These are phyloP conservation scores for Megaustenia siamemsis DNA, from an alignment of 2,888 invertebrate genomes.

Conservation along the genomic window DNA sequence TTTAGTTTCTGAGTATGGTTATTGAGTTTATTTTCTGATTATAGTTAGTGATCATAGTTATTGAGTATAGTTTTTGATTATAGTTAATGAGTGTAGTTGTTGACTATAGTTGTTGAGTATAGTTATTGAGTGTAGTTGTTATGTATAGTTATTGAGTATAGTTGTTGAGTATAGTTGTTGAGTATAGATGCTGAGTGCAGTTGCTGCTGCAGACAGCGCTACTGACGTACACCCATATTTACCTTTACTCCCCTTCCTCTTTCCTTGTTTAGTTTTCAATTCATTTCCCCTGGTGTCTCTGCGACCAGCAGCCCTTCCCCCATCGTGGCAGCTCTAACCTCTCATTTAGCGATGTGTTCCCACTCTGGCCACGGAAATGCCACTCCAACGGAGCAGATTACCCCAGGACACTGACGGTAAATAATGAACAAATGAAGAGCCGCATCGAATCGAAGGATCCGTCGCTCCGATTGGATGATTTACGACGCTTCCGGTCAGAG, in stretches of 20 bases:
- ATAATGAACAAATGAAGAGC: conserved; percentile 40
- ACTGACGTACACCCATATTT: background rate
- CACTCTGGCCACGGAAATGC: conserved; percentile 2
- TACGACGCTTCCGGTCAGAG: conserved; percentile 35
- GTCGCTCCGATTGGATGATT: conserved; percentile 34
- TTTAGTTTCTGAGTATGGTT: too few relatives aligned
- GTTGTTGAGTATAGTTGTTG: too few relatives aligned
- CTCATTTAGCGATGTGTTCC: conserved; percentile 35
- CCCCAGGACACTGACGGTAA: conserved; percentile 20
- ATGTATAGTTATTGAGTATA: too few relatives aligned
- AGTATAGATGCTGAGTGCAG: too few relatives aligned
- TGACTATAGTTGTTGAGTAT: too few relatives aligned
- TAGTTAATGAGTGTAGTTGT: too few relatives aligned
- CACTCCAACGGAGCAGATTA: background rate
- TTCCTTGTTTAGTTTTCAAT: background rate
- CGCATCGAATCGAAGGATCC: conserved; percentile 31
- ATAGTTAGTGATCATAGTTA: too few relatives aligned
- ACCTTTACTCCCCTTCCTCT: background rate
- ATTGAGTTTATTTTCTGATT: too few relatives aligned
- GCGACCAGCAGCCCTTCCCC: too few relatives aligned
- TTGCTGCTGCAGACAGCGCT: too few relatives aligned
- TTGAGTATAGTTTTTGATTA: too few relatives aligned
- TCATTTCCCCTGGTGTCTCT: background rate
- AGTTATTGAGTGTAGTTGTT: too few relatives aligned
- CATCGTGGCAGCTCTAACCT: background rate